Evolutionary conservation across 2,888 invertebrate genomes (phyloP).

Genomic region (Fissipunctia ypsillon): DNA sequence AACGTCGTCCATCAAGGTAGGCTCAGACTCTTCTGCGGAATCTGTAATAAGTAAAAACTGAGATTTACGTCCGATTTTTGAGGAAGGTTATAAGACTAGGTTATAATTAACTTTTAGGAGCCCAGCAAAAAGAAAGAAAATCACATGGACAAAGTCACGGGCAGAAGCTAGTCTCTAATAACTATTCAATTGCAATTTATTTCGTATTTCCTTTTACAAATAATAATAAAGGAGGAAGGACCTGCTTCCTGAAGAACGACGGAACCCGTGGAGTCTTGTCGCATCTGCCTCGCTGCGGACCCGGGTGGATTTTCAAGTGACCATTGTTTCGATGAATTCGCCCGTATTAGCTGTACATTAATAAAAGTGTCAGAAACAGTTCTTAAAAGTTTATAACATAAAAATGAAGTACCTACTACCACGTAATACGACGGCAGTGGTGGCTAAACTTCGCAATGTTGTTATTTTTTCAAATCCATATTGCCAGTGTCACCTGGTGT

Average conservation of each 20-base stretch:
- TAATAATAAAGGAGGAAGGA: slow-evolving; percentile 57
- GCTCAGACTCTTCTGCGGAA: slow-evolving; percentile 74
- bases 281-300: slow-evolving; percentile 76
- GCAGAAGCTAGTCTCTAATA: not conserved
- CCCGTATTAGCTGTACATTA: slow-evolving; percentile 91
- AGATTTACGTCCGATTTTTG: not conserved
- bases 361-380: slow-evolving; percentile 17
- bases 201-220: not conserved
- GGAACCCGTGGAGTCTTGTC: slow-evolving; percentile 92
- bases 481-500: not conserved
- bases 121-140: not conserved
- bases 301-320: slow-evolving; percentile 71
- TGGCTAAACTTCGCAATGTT: no score
- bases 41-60: slow-evolving; percentile 70
- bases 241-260: slow-evolving; percentile 88
- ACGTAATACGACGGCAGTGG: not conserved
- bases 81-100: not conserved
- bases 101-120: not conserved
- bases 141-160: not conserved
- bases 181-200: slow-evolving; percentile 3
- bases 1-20: slow-evolving; percentile 83
- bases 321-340: slow-evolving; percentile 87
- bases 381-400: not conserved
- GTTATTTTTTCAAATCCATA: not conserved
- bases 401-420: not conserved